Evolutionary conservation across 2,888 invertebrate genomes (phyloP), one percentile per base, ranked within the genome.

Genomic region (Chrysodeixis includens): DNA sequence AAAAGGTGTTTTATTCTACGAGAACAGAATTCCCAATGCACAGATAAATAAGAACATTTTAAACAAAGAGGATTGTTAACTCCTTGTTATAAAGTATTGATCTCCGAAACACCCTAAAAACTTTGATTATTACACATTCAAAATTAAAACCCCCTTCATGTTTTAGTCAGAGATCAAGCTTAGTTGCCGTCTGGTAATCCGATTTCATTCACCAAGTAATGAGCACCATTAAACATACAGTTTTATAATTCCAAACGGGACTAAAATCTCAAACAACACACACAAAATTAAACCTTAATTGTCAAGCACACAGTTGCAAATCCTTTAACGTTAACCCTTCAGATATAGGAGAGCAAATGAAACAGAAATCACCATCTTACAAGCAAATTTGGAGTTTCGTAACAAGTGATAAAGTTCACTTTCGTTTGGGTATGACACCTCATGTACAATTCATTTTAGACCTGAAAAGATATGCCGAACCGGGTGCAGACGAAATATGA

Each of bases 401-500:
- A 0, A 8, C 10, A 16, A 32, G 30, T 1, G 18, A 65, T 88
- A 80, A 76, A 85, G 93, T 87, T 74, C 66, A 86, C 79, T 83
- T 86, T 90, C 44, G 72, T 60, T 86, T 85, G 87, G 62, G 16
- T 40, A 56, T 51, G 72, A 49, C 49, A 68, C 59, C 81, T 84
- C 78, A 85, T 86, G 81, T 84, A 82, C 84, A 84, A 90, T 90
- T 89, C 87, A 90, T 91, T 92, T 87, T 86, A 87, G 88, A 91
- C 87, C 89, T 91, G 89, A 90, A 93, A 92, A 94, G 93, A 94
- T 93, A 92, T 92, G 90, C 92, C 91, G 90, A 93, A 91, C 90
- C 88, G 86, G 81, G 86, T 83, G 90, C 92, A 93, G 93, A 92
- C 93, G 94, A 94, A 94, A 94, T 94, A 95, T 94, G 93, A 92